Percentiles rank a stretch among this genome's conserved stretches.
Conservation (phyloP, 2,797 vertebrate species). For the Denticeps clupeoides region DNA sequence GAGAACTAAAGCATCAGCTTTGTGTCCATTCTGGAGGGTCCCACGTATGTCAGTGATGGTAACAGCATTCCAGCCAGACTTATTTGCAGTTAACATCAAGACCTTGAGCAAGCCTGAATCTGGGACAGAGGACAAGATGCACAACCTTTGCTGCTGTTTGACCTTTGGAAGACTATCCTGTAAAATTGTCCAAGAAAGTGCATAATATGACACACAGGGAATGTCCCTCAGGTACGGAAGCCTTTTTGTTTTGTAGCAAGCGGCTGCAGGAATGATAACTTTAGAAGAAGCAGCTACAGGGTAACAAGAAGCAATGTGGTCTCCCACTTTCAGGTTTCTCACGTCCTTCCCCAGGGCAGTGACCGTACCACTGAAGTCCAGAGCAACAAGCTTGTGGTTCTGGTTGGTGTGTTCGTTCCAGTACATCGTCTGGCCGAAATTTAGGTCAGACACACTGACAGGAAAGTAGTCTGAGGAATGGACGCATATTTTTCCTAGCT, state of each 20-base stretch:
- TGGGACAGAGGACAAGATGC: conserved; percentile 40
- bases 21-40: conserved; percentile 24
- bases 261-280: conserved; percentile 50
- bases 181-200: conserved; percentile 69
- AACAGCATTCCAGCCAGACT: conserved; percentile 48
- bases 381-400: conserved; percentile 55
- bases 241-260: conserved; percentile 62
- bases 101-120: conserved; percentile 49
- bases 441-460: conserved; percentile 52
- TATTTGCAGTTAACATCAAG: conserved; percentile 37
- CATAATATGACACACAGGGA: conserved; percentile 69
- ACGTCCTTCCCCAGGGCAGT: conserved; percentile 53
- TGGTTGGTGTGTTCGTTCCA: conserved; percentile 49
- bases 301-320: conserved; percentile 62
- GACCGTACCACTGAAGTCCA: conserved; percentile 64
- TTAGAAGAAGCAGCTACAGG: conserved; percentile 55
- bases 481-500: conserved; percentile 52
- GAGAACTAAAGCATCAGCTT: conserved; percentile 52
- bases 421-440: conserved; percentile 60
- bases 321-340: conserved; percentile 61
- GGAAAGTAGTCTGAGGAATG: conserved; percentile 73
- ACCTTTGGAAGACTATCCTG: conserved; percentile 43
- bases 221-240: conserved; percentile 52
- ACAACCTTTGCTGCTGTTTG: conserved; percentile 41
- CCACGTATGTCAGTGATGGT: conserved; percentile 27